Evolutionary conservation across 2,888 invertebrate species (phyloP), one percentile per base, ranked within the genome.

Genomic region (Eristalis intricaria): DNA sequence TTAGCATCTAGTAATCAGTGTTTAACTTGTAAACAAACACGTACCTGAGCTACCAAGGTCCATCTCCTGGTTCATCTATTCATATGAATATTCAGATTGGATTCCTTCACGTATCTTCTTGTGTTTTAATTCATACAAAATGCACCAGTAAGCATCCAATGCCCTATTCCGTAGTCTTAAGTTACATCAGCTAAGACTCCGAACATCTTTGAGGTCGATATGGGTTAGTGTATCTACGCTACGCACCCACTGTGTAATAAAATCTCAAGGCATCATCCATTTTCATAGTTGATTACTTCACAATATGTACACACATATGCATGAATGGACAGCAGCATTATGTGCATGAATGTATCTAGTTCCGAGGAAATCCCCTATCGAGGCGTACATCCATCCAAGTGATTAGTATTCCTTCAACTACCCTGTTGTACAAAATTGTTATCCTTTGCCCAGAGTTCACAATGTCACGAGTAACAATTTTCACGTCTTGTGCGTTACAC

Each of bases 391-490:
- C 68, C 76, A 84, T 76, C 68, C 60, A 73, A 11, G 79, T 76
- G 79, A 87, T 87, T 87, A 80, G 84, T 84, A 87, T 87, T 84
- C 87, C 68, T 76, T 87, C 75, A 84, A 84, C 83, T 80, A 43
- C 58, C 58, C 73, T 50, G 71, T 60, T 75, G 61, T 71, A 26
- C 60, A 84, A 73, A 84, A 76, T 80, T 79, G 84, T 84, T 83
- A 84, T 87, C 87, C 87, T 87, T 87, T 84, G 63, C 58, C 74
- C 66, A 65, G 70, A 64, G 75, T 74, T 65, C 70, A 50, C 50
- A 29, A 78, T 60, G 68, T 82, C 73, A 77, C 77, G 64, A 81
- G 68, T 56, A 77, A 74, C 83, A 86, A 78, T 78, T 74, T 86
- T 71, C 86, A 86, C 83, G 82, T 87, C 38, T 70, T 75, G 50